Evolutionary conservation across 2,113 vertebrate genomes (phyloP).

Genomic region (Dipodomys ordii): DNA sequence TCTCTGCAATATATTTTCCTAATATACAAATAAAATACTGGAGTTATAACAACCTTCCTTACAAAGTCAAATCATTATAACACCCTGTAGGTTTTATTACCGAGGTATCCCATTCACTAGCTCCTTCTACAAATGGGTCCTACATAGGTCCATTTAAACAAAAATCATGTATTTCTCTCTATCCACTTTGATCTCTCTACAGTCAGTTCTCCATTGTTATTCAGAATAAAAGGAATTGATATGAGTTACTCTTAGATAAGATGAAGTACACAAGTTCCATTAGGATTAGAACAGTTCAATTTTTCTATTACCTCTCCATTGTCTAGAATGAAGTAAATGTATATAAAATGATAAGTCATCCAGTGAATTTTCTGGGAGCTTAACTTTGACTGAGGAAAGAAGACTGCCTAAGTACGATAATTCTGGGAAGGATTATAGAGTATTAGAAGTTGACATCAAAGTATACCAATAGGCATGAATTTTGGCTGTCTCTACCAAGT

Average conservation of each 20-base stretch:
- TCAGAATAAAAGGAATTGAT: background rate
- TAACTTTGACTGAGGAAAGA: background rate
- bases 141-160: no score
- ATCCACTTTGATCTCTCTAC: no score
- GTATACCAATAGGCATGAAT: background rate
- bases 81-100: no score
- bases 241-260: background rate
- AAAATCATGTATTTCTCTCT: no score
- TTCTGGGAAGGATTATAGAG: background rate
- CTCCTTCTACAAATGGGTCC: no score
- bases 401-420: background rate
- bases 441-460: background rate
- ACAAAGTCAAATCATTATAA: no score
- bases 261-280: background rate
- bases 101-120: no score
- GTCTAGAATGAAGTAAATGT: background rate
- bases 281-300: background rate
- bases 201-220: no score
- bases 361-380: background rate
- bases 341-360: background rate
- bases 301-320: background rate
- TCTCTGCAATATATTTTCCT: no score
- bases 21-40: no score
- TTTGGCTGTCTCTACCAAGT: background rate
- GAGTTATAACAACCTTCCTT: no score